Evolutionary conservation across 1,140 invertebrate species (phyloP), one percentile per base, ranked within the genome.

Genomic region (Centruroides sculpturatus): DNA sequence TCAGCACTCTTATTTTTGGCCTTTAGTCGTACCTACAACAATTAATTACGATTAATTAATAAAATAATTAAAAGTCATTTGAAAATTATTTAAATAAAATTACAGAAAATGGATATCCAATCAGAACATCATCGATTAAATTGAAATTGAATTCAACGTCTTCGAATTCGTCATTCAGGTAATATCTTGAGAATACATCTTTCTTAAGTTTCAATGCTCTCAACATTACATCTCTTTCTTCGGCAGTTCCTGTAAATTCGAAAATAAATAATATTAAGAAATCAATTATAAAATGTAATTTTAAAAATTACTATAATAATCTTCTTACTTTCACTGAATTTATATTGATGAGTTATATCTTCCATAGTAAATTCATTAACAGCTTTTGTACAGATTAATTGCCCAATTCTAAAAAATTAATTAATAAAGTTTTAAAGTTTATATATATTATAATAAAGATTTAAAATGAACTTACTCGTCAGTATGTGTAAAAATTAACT

Each of bases 81-180:
- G 23, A 23, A 23, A 23, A 23, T 23, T 23, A 23, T 23, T 23
- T 23, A 36, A 56, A 10, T 10, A 35, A 35, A 69, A 72, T 67
- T 76, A 86, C 84, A 67, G 59, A 82, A 65, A 93, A 92, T 35
- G 85, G 80, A 72, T 89, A 80, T 4, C 90, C 90, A 67, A 93
- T 89, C 63, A 88, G 78, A 57, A 92, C 88, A 67, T 92, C 86
- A 68, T 92, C 88, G 63, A 80, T 76, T 0, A 92, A 75, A 66
- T 86, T 81, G 69, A 93, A 87, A 64, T 89, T 83, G 68, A 92
- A 92, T 59, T 81, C 76, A 51, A 93, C 79, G 57, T 92, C 89
- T 69, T 92, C 91, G 70, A 92, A 90, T 35, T 84, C 85, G 64
- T 92, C 89, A 67, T 92, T 92, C 0, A 92, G 76, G 66, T 92